phyloP scores from a whole-genome alignment of 2,888 invertebrate species.

The Eledona agricola region DNA sequence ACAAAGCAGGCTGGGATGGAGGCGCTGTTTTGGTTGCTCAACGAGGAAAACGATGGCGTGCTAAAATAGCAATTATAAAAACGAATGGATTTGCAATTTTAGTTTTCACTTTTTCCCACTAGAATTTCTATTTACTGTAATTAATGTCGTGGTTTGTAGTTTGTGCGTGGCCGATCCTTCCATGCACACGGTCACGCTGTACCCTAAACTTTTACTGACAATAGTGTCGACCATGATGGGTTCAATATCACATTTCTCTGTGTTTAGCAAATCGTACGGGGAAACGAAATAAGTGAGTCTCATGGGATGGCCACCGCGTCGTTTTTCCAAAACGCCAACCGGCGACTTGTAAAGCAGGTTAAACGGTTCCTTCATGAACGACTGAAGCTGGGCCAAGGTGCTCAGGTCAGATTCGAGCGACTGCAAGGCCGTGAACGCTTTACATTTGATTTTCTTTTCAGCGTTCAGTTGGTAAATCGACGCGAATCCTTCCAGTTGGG shows the following conservation, averaged over 20 bases:
- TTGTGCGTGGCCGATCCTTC: conserved; percentile 89
- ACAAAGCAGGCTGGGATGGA: conserved; percentile 92
- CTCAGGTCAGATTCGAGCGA: conserved; percentile 90
- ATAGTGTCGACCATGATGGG: conserved; percentile 81
- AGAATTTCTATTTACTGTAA: conserved; percentile 73
- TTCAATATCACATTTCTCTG: conserved; percentile 75
- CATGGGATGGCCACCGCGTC: conserved; percentile 92
- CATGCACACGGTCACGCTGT: conserved; percentile 88
- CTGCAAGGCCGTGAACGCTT: conserved; percentile 91
- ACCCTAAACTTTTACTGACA: conserved; percentile 75
- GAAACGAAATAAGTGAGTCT: conserved; percentile 93
- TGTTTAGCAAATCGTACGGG: conserved; percentile 88
- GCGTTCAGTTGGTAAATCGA: conserved; percentile 94
- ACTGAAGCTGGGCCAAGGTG: conserved; percentile 80
- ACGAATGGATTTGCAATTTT: conserved; percentile 1
- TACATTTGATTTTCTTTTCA: conserved; percentile 93
- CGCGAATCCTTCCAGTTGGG: conserved; percentile 82
- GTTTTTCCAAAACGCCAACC: conserved; percentile 84
- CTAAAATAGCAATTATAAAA: conserved; percentile 59
- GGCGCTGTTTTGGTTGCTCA: conserved; percentile 86
- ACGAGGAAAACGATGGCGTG: conserved; percentile 80
- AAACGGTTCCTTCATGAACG: conserved; percentile 74
- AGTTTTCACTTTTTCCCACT: conserved; percentile 76
- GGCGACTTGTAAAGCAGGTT: conserved; percentile 87
- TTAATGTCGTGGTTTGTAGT: conserved; percentile 77